Evolutionary conservation across 2,113 vertebrate species (phyloP).

Genomic region (Microtus oregoni): DNA sequence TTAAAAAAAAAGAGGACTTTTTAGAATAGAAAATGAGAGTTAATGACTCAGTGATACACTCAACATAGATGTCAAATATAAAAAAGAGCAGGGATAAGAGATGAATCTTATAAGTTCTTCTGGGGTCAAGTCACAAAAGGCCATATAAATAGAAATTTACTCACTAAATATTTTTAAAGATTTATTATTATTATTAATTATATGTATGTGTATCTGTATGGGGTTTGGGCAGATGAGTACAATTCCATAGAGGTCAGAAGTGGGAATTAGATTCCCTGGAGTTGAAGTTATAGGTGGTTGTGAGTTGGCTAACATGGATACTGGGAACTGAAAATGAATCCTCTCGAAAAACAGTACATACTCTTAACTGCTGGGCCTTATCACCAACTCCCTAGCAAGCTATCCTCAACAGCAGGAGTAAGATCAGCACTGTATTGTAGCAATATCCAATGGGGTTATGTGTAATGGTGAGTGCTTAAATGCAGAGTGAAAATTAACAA

Average conservation of each 20-base stretch:
- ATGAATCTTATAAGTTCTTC: neutral
- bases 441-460: neutral
- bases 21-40: constrained; percentile 29
- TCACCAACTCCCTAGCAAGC: neutral
- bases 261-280: neutral
- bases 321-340: neutral
- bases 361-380: neutral
- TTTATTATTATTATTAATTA: neutral
- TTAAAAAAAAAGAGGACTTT: neutral
- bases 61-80: neutral
- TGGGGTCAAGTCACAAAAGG: constrained; percentile 6
- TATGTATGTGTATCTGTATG: neutral
- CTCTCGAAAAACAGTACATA: neutral
- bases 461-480: neutral
- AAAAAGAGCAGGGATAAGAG: neutral
- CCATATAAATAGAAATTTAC: constrained; percentile 7
- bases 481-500: neutral
- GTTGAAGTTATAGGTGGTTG: neutral
- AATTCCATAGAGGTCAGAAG: neutral
- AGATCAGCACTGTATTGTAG: neutral
- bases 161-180: constrained; percentile 4
- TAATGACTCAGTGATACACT: neutral
- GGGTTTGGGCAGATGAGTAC: neutral
- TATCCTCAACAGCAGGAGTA: neutral
- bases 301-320: neutral